phyloP scores from a whole-genome alignment of 2,797 vertebrate species.

The Hoplostethus atlanticus region DNA sequence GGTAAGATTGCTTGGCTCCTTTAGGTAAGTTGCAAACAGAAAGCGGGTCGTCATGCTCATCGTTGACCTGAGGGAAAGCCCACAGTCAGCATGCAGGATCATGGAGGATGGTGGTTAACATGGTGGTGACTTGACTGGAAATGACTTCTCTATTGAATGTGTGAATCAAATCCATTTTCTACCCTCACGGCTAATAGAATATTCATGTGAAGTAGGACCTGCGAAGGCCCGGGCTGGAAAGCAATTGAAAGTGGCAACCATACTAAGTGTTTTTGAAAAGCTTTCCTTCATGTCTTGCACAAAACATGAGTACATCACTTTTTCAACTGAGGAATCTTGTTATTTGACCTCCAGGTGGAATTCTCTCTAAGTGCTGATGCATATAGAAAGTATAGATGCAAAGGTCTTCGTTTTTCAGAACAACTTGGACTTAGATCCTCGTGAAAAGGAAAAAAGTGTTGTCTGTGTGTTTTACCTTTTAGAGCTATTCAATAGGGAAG shows the following conservation, averaged over 20 bases:
- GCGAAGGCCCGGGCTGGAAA: conserved; percentile 24
- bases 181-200: conserved; percentile 75
- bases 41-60: conserved; percentile 51
- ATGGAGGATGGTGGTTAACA: conserved; percentile 73
- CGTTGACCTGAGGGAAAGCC: conserved; percentile 69
- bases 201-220: conserved; percentile 76
- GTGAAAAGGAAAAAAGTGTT: conserved; percentile 45
- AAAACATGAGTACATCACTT: neutral
- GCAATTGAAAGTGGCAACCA: conserved; percentile 49
- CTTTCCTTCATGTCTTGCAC: too few species aligned
- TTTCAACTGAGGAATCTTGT: conserved; percentile 25
- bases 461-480: conserved; percentile 54
- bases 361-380: conserved; percentile 56
- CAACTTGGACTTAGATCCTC: conserved; percentile 41
- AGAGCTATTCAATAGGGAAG: conserved; percentile 66
- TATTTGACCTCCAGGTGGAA: conserved; percentile 36
- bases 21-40: conserved; percentile 58
- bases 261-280: conserved; percentile 20
- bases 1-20: conserved; percentile 57
- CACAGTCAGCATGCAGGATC: conserved; percentile 71
- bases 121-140: conserved; percentile 73
- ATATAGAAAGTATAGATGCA: conserved; percentile 40
- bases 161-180: conserved; percentile 70
- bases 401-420: conserved; percentile 45
- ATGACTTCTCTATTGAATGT: conserved; percentile 75